Percentiles rank a stretch among this genome's conserved stretches.
phyloP scores from a whole-genome alignment of 2,113 vertebrate species.

The Cinclus mexicanus region DNA sequence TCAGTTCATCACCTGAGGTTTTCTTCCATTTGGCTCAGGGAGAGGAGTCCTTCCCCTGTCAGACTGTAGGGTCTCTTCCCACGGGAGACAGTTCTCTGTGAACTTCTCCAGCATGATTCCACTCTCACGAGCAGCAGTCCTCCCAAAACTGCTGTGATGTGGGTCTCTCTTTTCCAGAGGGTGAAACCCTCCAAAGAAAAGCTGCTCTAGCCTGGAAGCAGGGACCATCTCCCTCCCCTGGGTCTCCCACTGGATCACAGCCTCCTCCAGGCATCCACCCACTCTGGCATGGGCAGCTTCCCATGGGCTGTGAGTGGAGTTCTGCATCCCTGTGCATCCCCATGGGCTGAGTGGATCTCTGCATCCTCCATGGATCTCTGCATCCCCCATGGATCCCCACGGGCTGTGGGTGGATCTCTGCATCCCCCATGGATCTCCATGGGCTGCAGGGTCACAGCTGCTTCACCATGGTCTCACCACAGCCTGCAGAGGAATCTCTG shows the following conservation, averaged over 20 bases:
- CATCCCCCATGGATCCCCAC: neutral
- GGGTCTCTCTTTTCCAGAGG: neutral
- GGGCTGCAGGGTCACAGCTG: neutral
- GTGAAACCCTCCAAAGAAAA: neutral
- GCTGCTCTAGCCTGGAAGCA: neutral
- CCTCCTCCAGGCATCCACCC: neutral
- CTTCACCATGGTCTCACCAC: neutral
- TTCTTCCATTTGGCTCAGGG: neutral
- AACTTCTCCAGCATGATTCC: neutral
- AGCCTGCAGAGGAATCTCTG: no score
- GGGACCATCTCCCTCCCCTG: no score
- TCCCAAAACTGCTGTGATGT: neutral
- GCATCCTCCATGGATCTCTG: neutral
- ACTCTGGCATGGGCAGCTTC: accelerated
- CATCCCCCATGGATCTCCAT: neutral
- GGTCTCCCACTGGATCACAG: neutral
- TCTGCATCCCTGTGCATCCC: no score
- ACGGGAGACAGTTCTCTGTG: neutral
- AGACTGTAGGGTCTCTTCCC: neutral
- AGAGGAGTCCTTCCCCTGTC: neutral
- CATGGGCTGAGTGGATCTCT: no score
- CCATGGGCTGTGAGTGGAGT: neutral
- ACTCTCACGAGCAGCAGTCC: neutral
- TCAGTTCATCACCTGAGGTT: neutral
- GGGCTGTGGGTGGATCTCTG: neutral